A percentile compares a stretch with the other conserved stretches of the same genome.
These are phyloP conservation scores for Spea hammondii DNA, from an alignment of 2,797 vertebrate species.

Conservation along the genomic window DNA sequence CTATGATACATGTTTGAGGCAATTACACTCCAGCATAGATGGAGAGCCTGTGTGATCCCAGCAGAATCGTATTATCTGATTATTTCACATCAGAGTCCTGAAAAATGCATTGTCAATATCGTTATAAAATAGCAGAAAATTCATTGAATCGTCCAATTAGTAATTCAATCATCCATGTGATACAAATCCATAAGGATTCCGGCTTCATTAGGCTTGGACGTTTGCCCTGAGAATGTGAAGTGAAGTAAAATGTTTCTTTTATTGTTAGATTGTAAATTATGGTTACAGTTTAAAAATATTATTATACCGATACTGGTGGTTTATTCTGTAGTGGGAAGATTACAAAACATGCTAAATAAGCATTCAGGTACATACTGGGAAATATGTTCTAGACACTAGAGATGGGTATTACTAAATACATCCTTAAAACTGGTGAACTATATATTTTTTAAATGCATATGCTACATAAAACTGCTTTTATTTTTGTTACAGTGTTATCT, in stretches of 20 bases:
- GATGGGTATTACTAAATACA: too few relatives aligned
- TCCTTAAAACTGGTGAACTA: too few relatives aligned
- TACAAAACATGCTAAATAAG: too few relatives aligned
- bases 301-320: background rate
- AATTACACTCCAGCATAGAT: background rate
- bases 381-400: too few relatives aligned
- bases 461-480: too few relatives aligned
- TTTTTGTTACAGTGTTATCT: too few relatives aligned
- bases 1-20: slow-evolving; percentile 1
- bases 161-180: slow-evolving; percentile 23
- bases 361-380: too few relatives aligned
- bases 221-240: background rate
- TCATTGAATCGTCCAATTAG: slow-evolving; percentile 22
- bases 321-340: too few relatives aligned
- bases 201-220: slow-evolving; percentile 14
- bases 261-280: background rate
- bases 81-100: slow-evolving; percentile 5
- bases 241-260: background rate
- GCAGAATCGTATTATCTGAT: background rate
- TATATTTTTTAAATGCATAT: too few relatives aligned
- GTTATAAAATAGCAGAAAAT: slow-evolving; percentile 8
- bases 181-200: slow-evolving; percentile 7
- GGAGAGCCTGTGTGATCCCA: background rate
- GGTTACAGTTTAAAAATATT: background rate
- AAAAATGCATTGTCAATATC: slow-evolving; percentile 22